These are phyloP conservation scores for Podarcis lilfordi DNA, from an alignment of 2,797 vertebrate species.

Conservation along the genomic window DNA sequence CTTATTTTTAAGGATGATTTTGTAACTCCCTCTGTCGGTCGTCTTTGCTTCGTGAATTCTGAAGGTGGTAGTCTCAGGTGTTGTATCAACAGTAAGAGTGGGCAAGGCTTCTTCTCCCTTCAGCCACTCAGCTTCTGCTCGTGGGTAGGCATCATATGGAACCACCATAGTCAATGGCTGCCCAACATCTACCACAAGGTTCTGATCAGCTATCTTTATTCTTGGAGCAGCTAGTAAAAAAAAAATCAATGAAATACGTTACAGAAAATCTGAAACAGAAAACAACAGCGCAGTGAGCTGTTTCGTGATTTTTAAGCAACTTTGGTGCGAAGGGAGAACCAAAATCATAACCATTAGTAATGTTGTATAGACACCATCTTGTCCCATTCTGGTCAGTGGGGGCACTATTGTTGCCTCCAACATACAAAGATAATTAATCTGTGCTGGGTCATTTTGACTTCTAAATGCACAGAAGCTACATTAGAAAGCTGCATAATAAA, in stretches of 20 bases:
- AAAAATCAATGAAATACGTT: conserved; percentile 5
- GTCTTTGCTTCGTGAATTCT: conserved; percentile 90
- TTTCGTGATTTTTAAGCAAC: conserved; percentile 10
- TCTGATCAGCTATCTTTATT: conserved; percentile 94
- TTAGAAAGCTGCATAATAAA: background rate
- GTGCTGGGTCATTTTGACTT: background rate
- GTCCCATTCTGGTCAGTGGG: background rate
- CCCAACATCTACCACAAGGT: conserved; percentile 91
- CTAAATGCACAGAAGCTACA: background rate
- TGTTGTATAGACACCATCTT: background rate
- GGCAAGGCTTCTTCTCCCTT: conserved; percentile 83
- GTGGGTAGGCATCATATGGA: conserved; percentile 93
- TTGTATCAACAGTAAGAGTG: conserved; percentile 87
- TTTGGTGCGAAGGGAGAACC: background rate
- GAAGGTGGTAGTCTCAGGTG: conserved; percentile 89
- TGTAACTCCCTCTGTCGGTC: conserved; percentile 89
- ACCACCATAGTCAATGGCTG: conserved; percentile 91
- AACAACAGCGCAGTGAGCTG: background rate
- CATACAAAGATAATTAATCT: background rate
- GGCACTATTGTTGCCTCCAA: background rate
- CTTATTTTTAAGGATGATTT: conserved; percentile 91
- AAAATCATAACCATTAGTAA: background rate
- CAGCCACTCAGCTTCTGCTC: conserved; percentile 92
- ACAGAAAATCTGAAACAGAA: conserved; percentile 11
- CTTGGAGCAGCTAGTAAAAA: conserved; percentile 86